phyloP scores from a whole-genome alignment of 2,888 invertebrate species.

The Plagodis pulveraria region DNA sequence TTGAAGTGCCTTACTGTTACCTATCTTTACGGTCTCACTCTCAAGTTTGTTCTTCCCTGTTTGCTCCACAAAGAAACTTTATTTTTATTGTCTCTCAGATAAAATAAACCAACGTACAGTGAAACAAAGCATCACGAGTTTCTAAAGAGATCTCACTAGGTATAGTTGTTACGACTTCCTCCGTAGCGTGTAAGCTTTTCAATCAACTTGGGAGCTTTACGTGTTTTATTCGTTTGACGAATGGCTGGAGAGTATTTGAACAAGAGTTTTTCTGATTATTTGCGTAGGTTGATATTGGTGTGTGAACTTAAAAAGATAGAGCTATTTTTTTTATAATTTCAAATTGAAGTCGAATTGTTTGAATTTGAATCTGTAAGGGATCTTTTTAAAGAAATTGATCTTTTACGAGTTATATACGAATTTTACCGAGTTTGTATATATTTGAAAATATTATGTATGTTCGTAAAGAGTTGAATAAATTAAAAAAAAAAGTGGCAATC shows the following conservation, averaged over 20 bases:
- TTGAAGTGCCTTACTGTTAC: neutral
- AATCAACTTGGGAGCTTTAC: slow-evolving; percentile 26
- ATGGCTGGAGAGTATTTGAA: slow-evolving; percentile 9
- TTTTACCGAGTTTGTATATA: too few relatives aligned
- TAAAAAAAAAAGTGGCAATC: too few relatives aligned
- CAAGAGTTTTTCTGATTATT: neutral
- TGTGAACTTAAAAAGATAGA: neutral
- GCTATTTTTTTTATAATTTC: neutral
- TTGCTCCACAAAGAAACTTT: slow-evolving; percentile 42
- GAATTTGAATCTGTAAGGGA: too few relatives aligned
- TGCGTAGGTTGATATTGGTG: neutral
- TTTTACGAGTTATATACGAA: too few relatives aligned
- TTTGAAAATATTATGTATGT: too few relatives aligned
- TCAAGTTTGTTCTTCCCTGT: slow-evolving; percentile 26
- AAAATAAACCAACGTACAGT: slow-evolving; percentile 42
- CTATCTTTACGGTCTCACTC: slow-evolving; percentile 1
- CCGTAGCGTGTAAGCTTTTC: slow-evolving; percentile 33
- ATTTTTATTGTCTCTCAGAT: slow-evolving; percentile 45
- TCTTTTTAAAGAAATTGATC: too few relatives aligned
- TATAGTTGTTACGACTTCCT: slow-evolving; percentile 31
- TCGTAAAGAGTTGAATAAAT: too few relatives aligned
- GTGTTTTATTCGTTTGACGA: slow-evolving; percentile 21
- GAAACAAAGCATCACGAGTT: slow-evolving; percentile 41
- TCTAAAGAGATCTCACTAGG: slow-evolving; percentile 32
- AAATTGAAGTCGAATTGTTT: too few relatives aligned